Evolutionary conservation across 2,888 invertebrate genomes (phyloP), one percentile per base, ranked within the genome.

Genomic region (Calameuta idolon): DNA sequence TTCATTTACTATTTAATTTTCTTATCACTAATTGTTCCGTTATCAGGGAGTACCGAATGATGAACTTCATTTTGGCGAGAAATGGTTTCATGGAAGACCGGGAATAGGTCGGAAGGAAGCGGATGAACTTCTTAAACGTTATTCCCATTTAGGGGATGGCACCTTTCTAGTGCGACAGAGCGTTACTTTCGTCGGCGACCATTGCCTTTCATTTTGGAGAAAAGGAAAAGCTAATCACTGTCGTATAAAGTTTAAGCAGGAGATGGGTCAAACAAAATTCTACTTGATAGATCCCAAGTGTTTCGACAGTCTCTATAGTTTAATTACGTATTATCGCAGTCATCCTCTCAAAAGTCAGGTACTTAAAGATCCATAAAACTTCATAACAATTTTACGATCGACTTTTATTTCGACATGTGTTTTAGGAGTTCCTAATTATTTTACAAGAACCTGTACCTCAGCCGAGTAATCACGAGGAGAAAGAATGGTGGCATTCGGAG

Each of bases 141-240:
- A 97, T 89, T 94, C 97, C 0, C 94, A 96, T 89, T 93, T 98
- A 4, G 98, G 98, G 0, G 97, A 98, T 89, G 98, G 98, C 0
- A 97, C 98, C 0, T 98, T 98, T 90, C 93, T 98, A 37, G 98
- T 99, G 0, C 93, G 98, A 40, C 97, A 98, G 85, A 98, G 98
- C 89, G 98, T 98, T 35, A 98, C 98, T 0, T 98, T 98, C 92
- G 97, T 98, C 0, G 98, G 98, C 0, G 98, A 98, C 91, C 98
- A 98, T 90, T 98, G 98, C 81, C 92, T 99, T 35, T 98, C 98
- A 0, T 98, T 99, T 92, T 97, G 97, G 98, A 94, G 98, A 23
- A 95, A 96, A 85, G 96, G 96, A 71, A 95, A 95, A 88, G 97
- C 97, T 1, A 97, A 97, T 91, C 98, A 98, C 90, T 98, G 98